Evolutionary conservation across 2,888 invertebrate genomes (phyloP), one percentile per base, ranked within the genome.

Genomic region (Coleophora flavipennella): DNA sequence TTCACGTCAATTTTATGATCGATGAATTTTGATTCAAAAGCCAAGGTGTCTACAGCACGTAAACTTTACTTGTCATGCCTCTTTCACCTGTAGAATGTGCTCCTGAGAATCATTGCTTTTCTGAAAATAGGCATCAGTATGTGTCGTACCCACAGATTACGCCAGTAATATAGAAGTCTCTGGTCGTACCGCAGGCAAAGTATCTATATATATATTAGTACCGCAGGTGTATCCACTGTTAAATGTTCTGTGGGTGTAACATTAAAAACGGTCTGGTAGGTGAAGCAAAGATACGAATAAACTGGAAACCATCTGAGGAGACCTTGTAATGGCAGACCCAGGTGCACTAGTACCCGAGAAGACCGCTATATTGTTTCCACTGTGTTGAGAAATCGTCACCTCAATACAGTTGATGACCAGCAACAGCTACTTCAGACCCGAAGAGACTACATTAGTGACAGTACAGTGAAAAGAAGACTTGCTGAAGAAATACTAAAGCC

Each of bases 281-380:
- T 38, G 38, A 38, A 38, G 32, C 12, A 33, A 33, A 38, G 26
- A 13, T 38, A 20, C 27, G 26, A 38, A 38, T 32, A 33, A 25
- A 32, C 38, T 33, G 33, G 38, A 38, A 38, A 38, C 32, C 38
- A 38, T 32, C 26, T 39, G 31, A 28, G 39, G 39, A 39, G 39
- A 39, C 34, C 28, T n/a, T 10, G 39, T 27, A 39, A 39, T 39
- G 38, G 38, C 32, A 38, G 33, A 38, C 32, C 33, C 38, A 40
- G 35, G 31, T 36, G 36, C 36, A 36, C 36, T 8, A 28, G 36
- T 26, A 36, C 28, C 28, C 27, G 36, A 36, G 36, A 36, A 36
- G 36, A 36, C 28, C 36, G 28, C 4, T 28, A 14, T 36, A 36
- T 36, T 36, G 34, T 25, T 25, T 34, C 34, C 11, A 34, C 34